Evolutionary conservation across 2,888 invertebrate genomes (phyloP).

Genomic region (Oeneis ivallda): DNA sequence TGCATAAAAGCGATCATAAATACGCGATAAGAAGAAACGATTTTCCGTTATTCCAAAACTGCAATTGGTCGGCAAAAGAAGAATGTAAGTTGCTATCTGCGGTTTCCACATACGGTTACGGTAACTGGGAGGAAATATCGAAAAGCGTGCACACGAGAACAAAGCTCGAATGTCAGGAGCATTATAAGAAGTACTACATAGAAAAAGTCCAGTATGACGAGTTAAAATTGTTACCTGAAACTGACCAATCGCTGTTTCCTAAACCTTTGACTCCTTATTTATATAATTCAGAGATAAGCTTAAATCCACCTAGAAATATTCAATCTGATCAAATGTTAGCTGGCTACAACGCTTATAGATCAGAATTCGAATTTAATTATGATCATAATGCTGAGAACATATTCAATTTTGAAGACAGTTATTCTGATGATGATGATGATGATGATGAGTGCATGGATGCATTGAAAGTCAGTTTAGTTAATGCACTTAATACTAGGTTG

Average conservation of each 20-base stretch:
- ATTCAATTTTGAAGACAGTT: conserved; percentile 72
- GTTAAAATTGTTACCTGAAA: conserved; percentile 81
- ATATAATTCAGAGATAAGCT: conserved; percentile 82
- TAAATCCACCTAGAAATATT: conserved; percentile 88
- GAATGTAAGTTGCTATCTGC: conserved; percentile 87
- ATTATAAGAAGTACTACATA: conserved; percentile 90
- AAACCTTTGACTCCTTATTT: conserved; percentile 83
- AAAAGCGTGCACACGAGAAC: conserved; percentile 84
- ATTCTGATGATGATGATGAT: conserved; percentile 75
- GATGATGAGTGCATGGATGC: conserved; percentile 81
- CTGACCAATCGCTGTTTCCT: conserved; percentile 81
- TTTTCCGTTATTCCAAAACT: conserved; percentile 87
- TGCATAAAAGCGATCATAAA: conserved; percentile 88
- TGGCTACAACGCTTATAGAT: conserved; percentile 92
- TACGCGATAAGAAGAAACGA: conserved; percentile 89
- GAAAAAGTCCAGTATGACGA: conserved; percentile 84
- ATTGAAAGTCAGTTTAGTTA: conserved; percentile 86
- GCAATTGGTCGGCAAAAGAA: conserved; percentile 90
- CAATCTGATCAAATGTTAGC: conserved; percentile 82
- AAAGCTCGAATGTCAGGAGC: conserved; percentile 87
- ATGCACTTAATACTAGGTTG: conserved; percentile 88
- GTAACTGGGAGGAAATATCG: conserved; percentile 91
- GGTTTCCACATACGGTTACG: conserved; percentile 86
- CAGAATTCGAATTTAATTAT: conserved; percentile 92
- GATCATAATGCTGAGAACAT: conserved; percentile 91